Evolutionary conservation across 2,113 vertebrate genomes (phyloP).

Genomic region (Limanda limanda): DNA sequence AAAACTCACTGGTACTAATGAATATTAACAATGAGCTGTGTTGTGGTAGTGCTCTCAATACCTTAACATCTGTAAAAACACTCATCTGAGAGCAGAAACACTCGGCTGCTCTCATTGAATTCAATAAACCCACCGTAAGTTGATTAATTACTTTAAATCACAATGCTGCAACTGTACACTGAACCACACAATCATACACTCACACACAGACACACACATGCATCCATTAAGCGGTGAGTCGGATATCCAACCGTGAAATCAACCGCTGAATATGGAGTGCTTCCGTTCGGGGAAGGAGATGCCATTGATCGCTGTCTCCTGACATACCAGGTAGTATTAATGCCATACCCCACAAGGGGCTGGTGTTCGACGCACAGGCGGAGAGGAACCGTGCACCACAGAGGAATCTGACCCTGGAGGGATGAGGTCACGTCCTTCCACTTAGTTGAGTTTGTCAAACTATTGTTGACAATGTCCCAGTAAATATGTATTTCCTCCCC

Average conservation of each 20-base stretch:
- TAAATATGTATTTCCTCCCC: background rate
- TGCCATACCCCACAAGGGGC: conserved; percentile 61
- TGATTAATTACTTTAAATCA: conserved; percentile 69
- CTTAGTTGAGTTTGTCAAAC: conserved; percentile 20
- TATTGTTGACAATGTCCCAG: conserved; percentile 16
- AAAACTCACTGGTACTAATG: background rate
- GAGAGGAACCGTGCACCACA: conserved; percentile 43
- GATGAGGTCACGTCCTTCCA: conserved; percentile 3
- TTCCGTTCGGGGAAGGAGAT: conserved; percentile 70
- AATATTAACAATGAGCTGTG: conserved; percentile 2
- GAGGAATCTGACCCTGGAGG: conserved; percentile 51
- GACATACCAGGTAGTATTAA: conserved; percentile 76
- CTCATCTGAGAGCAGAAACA: conserved; percentile 25
- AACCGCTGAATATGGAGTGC: conserved; percentile 77
- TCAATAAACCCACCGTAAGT: conserved; percentile 43
- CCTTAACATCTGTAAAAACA: conserved; percentile 27
- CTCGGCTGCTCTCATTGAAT: conserved; percentile 1
- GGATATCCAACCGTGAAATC: conserved; percentile 71
- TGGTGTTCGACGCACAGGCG: conserved; percentile 47
- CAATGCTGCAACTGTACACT: conserved; percentile 41
- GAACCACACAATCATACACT: conserved; percentile 12
- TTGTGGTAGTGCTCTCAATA: conserved; percentile 24
- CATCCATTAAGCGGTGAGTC: conserved; percentile 69
- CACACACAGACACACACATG: conserved; percentile 7
- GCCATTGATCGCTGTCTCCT: conserved; percentile 76